Evolutionary conservation across 2,797 vertebrate species (phyloP), one percentile per base, ranked within the genome.

Genomic region (Sebastes aleutianus): DNA sequence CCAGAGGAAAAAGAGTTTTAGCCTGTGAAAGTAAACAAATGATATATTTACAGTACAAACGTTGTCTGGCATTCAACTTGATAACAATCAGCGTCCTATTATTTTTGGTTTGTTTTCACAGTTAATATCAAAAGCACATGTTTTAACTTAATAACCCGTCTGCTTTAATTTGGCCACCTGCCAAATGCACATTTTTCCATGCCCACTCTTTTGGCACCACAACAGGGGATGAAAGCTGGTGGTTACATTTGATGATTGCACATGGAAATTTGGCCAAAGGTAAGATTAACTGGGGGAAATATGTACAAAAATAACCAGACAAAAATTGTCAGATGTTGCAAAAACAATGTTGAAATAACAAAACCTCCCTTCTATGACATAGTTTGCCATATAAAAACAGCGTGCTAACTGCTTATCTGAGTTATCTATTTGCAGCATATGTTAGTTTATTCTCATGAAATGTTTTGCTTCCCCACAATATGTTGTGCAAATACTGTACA

Each of bases 1-100:
- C 75, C 91, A 80, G 76, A 72, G 39, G 58, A 20, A 71, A 31
- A 16, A 2, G 13, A 59, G 64, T 47, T 70, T 87, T 57, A 75
- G 80, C 92, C 95, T 95, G 85, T 86, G 78, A 91, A 93, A 91
- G 84, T 85, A 93, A 94, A 94, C 80, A 91, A 92, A 91, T 92
- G 87, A 91, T 71, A 88, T 67, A 72, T 83, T 83, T 20, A 74
- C 22, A 66, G 13, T 6, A 20, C 29, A 70, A 70, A 58, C 5
- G 1, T 81, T 74, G 7, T 81, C 76, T 83, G 24, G 11, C 13
- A 72, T 58, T 83, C 65, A 62, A 63, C 47, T 57, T 71, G 54
- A 82, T 68, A 75, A 73, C n/a, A 77, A 72, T 82, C 47, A 39
- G 7, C 50, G 2, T 34, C 6, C 26, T 70, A 36, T 67, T 73